phyloP scores from a whole-genome alignment of 2,888 invertebrate species.

The Frankliniella intonsa region DNA sequence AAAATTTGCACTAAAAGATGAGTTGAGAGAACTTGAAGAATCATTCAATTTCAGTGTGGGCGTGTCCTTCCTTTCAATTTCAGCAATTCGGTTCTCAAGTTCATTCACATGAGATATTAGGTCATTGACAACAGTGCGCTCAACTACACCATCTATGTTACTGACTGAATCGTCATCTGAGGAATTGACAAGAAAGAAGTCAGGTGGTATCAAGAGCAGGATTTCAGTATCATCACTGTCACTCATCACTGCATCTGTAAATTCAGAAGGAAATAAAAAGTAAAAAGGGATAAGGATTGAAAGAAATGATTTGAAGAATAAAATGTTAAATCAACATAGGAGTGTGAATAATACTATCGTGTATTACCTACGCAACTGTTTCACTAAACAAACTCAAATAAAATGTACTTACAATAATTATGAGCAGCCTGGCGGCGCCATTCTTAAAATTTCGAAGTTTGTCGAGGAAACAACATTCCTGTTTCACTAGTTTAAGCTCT shows the following conservation, averaged over 20 bases:
- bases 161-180: constrained; percentile 49
- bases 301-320: background rate
- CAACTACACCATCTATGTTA: constrained; percentile 28
- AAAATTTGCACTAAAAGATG: background rate
- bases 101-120: constrained; percentile 60
- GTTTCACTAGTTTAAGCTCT: background rate
- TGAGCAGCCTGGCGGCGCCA: too few species aligned
- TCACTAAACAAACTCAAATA: too few species aligned
- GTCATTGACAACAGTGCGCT: constrained; percentile 52
- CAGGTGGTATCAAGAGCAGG: constrained; percentile 71
- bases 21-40: background rate
- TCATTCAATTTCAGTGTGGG: background rate
- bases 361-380: too few species aligned
- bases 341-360: too few species aligned
- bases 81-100: constrained; percentile 50
- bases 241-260: constrained; percentile 51
- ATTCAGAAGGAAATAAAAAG: background rate
- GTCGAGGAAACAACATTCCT: background rate
- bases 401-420: too few species aligned
- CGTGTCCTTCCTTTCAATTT: constrained; percentile 47
- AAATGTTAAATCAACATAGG: too few species aligned
- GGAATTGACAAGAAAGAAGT: constrained; percentile 61
- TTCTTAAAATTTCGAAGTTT: too few species aligned
- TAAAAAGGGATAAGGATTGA: background rate
- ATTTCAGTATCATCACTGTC: constrained; percentile 80